Conservation (phyloP, 2,888 invertebrate species). For the Bellardia pandia region DNA sequence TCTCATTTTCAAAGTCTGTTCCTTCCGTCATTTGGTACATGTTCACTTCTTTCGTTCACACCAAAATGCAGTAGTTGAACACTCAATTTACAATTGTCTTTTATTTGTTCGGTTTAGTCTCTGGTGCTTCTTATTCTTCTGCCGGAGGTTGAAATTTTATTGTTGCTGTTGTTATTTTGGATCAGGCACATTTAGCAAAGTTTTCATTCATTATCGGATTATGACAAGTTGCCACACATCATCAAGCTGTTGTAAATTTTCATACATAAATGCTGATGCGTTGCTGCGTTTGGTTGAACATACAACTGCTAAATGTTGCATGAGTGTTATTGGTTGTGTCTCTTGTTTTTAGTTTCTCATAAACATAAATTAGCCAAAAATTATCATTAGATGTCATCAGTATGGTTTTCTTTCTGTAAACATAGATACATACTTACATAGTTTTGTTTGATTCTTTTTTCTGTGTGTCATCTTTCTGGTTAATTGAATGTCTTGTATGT, state of each 20-base stretch:
- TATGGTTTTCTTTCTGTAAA: constrained; percentile 64
- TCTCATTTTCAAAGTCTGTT: constrained; percentile 58
- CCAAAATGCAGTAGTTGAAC: constrained; percentile 78
- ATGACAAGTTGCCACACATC: constrained; percentile 72
- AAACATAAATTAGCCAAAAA: constrained; percentile 72
- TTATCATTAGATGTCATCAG: constrained; percentile 71
- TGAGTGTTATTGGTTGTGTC: constrained; percentile 29
- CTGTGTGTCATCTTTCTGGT: constrained; percentile 66
- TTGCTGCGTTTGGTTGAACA: constrained; percentile 10
- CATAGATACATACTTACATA: too few species aligned
- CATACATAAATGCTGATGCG: constrained; percentile 33
- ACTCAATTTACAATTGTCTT: constrained; percentile 74
- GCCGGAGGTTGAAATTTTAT: constrained; percentile 29
- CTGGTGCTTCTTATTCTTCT: constrained; percentile 23
- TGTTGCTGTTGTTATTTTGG: constrained; percentile 57
- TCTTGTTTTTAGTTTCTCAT: constrained; percentile 43
- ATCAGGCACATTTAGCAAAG: constrained; percentile 62
- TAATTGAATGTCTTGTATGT: constrained; percentile 72
- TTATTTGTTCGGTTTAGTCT: constrained; percentile 43
- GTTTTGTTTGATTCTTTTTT: constrained; percentile 27
- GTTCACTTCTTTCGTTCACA: constrained; percentile 72
- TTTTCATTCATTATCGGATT: constrained; percentile 71
- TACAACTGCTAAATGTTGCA: constrained; percentile 5
- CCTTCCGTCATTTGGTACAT: constrained; percentile 68
- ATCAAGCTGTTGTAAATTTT: constrained; percentile 56